Percentiles rank a stretch among this genome's conserved stretches.
phyloP scores from a whole-genome alignment of 2,113 vertebrate species.

The Antennarius striatus region DNA sequence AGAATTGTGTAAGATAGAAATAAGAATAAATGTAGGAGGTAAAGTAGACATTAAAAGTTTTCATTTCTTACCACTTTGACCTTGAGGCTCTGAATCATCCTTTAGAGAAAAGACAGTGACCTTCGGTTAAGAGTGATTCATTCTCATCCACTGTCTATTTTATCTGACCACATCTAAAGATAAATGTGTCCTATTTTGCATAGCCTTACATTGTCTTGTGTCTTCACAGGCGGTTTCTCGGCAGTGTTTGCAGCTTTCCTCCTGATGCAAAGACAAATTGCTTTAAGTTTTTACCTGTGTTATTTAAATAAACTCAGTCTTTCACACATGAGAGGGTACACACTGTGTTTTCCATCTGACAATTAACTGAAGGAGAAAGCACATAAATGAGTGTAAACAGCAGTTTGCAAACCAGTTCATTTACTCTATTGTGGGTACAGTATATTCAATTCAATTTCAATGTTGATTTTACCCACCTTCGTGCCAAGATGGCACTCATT shows the following conservation, averaged over 20 bases:
- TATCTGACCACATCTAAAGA: background rate
- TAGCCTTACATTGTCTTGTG: conserved; percentile 80
- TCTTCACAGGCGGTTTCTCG: conserved; percentile 79
- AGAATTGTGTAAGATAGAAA: background rate
- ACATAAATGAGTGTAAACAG: background rate
- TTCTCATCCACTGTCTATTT: conserved; percentile 4
- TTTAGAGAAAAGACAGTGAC: conserved; percentile 56
- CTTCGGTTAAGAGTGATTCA: conserved; percentile 43
- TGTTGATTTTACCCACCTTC: conserved; percentile 80
- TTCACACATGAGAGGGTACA: too few species aligned
- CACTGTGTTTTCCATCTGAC: too few species aligned
- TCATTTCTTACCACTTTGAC: conserved; percentile 74
- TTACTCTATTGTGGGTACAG: background rate
- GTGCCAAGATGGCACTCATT: conserved; percentile 91
- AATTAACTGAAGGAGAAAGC: background rate
- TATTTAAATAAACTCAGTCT: background rate
- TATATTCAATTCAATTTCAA: background rate
- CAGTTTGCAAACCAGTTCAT: background rate
- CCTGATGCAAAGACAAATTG: conserved; percentile 65
- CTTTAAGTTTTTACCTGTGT: background rate
- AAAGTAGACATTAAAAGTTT: conserved; percentile 45
- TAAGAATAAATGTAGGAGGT: conserved; percentile 15
- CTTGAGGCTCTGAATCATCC: conserved; percentile 83
- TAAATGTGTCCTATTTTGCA: background rate
- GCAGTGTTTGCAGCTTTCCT: conserved; percentile 86